Percentiles rank a stretch among this genome's conserved stretches.
Conservation (phyloP, 2,888 invertebrate species). For the Microdon myrmicae region DNA sequence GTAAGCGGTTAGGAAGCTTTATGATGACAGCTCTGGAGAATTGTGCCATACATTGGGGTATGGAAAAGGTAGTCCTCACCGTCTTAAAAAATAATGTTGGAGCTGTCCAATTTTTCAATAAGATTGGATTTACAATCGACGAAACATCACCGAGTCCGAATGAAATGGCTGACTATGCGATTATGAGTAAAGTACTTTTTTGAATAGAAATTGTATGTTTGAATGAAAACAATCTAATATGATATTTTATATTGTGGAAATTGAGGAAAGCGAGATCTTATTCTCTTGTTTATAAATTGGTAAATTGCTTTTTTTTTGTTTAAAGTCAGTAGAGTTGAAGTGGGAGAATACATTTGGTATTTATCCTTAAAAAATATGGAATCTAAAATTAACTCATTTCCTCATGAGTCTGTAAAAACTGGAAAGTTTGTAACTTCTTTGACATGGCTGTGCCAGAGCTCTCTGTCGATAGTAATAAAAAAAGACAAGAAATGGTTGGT, state of each 20-base stretch:
- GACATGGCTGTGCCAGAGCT: too few species aligned
- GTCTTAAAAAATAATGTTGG: conserved; percentile 78
- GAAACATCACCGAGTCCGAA: conserved; percentile 75
- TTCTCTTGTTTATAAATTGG: neutral
- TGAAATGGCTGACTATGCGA: conserved; percentile 72
- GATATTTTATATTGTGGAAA: neutral
- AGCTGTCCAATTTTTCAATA: conserved; percentile 76
- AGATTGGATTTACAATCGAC: conserved; percentile 75
- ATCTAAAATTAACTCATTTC: too few species aligned
- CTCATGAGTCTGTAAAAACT: too few species aligned
- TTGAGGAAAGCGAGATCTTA: neutral
- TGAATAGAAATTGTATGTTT: neutral
- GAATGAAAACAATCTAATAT: conserved; percentile 5
- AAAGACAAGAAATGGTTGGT: too few species aligned
- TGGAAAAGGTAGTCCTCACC: conserved; percentile 82
- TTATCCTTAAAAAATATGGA: too few species aligned
- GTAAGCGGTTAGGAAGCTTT: conserved; percentile 83
- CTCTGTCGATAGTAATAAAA: too few species aligned
- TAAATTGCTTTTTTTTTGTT: too few species aligned
- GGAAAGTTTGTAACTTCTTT: too few species aligned
- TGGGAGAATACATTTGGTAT: too few species aligned
- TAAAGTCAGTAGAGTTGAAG: too few species aligned
- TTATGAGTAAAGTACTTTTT: conserved; percentile 70
- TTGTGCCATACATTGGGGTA: conserved; percentile 75
- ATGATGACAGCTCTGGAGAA: conserved; percentile 80